These are phyloP conservation scores for Eupsittula cactorum DNA, from an alignment of 2,113 vertebrate species.

Conservation along the genomic window DNA sequence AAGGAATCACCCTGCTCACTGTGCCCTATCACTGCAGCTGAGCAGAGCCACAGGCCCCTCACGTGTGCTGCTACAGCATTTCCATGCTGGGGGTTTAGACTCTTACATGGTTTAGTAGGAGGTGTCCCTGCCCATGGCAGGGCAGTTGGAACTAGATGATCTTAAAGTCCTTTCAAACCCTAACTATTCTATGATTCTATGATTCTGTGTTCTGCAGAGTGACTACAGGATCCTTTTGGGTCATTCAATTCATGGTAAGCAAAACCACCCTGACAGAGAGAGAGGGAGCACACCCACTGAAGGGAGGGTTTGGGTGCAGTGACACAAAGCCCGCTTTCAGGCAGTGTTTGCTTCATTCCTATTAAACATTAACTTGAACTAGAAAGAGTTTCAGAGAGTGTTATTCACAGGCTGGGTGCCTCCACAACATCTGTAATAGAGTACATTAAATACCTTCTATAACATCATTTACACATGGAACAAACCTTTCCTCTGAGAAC, in stretches of 20 bases:
- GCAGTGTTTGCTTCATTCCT: neutral
- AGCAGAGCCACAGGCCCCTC: neutral
- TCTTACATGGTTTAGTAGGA: too few species aligned
- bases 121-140: too few species aligned
- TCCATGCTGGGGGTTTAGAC: rapidly evolving
- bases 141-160: too few species aligned
- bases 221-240: neutral
- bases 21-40: neutral
- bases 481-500: neutral
- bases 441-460: neutral
- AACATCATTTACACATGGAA: neutral
- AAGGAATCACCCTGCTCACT: neutral
- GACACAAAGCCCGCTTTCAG: neutral
- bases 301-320: neutral
- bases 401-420: neutral
- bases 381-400: neutral
- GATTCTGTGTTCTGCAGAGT: neutral
- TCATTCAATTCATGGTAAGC: neutral
- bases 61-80: rapidly evolving
- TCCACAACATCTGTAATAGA: neutral
- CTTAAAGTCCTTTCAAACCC: too few species aligned
- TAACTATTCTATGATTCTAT: too few species aligned
- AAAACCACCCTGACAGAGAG: neutral
- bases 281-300: neutral
- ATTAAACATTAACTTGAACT: neutral